Base-by-base conservation (phyloP, 2,888 invertebrate genomes). In the Colletes collaris region DNA sequence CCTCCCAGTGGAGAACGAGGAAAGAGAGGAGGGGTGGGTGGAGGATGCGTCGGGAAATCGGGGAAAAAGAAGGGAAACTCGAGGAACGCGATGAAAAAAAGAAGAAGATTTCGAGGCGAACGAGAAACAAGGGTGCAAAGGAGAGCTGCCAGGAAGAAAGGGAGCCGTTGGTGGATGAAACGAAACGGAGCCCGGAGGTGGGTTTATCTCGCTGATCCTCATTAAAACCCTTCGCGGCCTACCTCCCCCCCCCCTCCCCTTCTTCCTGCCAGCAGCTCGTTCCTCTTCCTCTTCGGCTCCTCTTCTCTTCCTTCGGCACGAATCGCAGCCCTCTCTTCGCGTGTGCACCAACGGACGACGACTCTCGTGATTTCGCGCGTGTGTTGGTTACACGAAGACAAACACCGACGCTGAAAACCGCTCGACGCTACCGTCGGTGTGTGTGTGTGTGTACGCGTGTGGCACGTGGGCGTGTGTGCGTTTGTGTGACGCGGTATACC, bases 151-250 rank as follows among this genome's bases (percentile, higher is more conserved):
- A 50, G 70, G 40, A 63, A 70, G 60, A 60, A 55, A 53, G 60
- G 13, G 53, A 35, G 58, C 11, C 44, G 44, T 8, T 70, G 79
- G 37, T 79, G 72, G 69, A 74, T 74, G 73, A 77, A 68, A 65
- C 64, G 69, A 75, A 77, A 80, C 76, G 72, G 72, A 76, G 82
- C 64, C 27, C 73, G 79, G 75, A 79, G 83, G 77, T 81, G 82
- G 87, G 85, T 88, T 91, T 91, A 91, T 91, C 90, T 90, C 90
- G 90, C 90, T 91, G 90, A 90, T 91, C 91, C 91, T 91, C 92
- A 91, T 92, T 92, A 92, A 90, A 90, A 90, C 86, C 88, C 87
- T 88, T 85, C 86, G 76, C 82, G 81, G 56, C 78, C 86, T 85
- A 77, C 84, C 83, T 77, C 79, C 44, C 83, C 77, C 79, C 60